Evolutionary conservation across 1,140 invertebrate species (phyloP).

Genomic region (Akabosia matsudoensis): DNA sequence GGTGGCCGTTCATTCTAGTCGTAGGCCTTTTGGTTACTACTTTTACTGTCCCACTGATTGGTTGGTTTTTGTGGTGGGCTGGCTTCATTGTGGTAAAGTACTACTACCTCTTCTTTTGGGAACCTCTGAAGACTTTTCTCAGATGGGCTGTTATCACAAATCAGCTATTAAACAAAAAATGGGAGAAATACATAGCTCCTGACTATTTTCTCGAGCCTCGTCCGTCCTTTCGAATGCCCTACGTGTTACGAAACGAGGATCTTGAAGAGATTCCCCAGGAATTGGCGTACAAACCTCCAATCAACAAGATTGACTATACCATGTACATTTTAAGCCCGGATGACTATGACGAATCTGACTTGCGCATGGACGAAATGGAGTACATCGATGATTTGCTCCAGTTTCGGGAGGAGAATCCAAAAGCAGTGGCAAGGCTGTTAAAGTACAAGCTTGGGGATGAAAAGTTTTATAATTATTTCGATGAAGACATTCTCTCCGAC

Average conservation of each 20-base stretch:
- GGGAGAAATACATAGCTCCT: background rate
- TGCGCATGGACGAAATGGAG: background rate
- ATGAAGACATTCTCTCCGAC: conserved; percentile 11
- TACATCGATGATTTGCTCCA: conserved; percentile 6
- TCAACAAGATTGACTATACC: conserved; percentile 4
- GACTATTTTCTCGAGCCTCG: background rate
- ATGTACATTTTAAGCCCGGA: background rate
- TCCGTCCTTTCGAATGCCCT: background rate
- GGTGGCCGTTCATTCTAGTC: background rate
- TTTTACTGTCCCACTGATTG: background rate
- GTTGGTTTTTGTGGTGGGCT: background rate
- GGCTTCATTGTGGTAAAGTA: background rate
- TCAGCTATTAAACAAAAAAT: background rate
- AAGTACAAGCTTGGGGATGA: background rate
- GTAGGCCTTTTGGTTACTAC: background rate
- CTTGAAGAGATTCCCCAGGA: background rate
- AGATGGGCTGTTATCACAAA: background rate
- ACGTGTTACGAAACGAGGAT: background rate
- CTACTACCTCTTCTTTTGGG: background rate
- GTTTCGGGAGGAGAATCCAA: background rate
- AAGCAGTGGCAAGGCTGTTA: background rate
- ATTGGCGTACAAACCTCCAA: background rate
- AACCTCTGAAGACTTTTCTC: background rate
- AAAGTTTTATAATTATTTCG: conserved; percentile 20
- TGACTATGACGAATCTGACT: background rate